Conservation (phyloP, 2,113 vertebrate species). For the Notiomystis cincta region DNA sequence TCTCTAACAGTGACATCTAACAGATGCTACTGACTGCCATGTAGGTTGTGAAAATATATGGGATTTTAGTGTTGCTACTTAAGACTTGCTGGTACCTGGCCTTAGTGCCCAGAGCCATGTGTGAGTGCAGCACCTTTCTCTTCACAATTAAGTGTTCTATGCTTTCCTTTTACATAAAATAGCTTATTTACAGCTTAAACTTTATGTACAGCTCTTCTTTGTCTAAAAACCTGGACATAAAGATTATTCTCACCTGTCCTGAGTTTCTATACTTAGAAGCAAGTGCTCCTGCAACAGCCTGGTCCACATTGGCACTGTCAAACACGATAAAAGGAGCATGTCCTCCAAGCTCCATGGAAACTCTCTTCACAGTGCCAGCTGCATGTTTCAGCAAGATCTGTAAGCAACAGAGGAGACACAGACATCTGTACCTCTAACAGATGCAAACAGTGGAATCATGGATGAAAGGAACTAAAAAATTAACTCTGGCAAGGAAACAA, state of each 20-base stretch:
- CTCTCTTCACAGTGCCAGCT: conserved; percentile 87
- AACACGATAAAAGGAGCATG: conserved; percentile 97
- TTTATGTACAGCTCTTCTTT: background rate
- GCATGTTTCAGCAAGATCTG: conserved; percentile 85
- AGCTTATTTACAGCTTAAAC: background rate
- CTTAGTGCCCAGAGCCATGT: background rate
- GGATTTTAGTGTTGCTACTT: background rate
- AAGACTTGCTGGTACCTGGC: background rate
- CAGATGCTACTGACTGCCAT: too few species aligned
- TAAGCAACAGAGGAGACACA: background rate
- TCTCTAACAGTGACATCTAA: background rate
- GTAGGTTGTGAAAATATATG: background rate
- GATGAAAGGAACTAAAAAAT: background rate
- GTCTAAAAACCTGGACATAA: background rate
- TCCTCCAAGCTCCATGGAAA: conserved; percentile 96
- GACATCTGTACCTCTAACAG: background rate
- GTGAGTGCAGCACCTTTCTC: background rate
- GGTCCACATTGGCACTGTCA: conserved; percentile 85
- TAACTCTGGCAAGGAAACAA: background rate
- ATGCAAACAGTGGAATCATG: background rate
- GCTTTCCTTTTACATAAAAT: background rate
- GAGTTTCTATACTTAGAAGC: conserved; percentile 92
- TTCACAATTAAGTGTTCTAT: background rate
- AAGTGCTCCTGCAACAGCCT: conserved; percentile 86
- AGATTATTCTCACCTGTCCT: conserved; percentile 81